These are phyloP conservation scores for Cerceris ruficornis DNA, from an alignment of 2,888 invertebrate genomes.

Conservation along the genomic window DNA sequence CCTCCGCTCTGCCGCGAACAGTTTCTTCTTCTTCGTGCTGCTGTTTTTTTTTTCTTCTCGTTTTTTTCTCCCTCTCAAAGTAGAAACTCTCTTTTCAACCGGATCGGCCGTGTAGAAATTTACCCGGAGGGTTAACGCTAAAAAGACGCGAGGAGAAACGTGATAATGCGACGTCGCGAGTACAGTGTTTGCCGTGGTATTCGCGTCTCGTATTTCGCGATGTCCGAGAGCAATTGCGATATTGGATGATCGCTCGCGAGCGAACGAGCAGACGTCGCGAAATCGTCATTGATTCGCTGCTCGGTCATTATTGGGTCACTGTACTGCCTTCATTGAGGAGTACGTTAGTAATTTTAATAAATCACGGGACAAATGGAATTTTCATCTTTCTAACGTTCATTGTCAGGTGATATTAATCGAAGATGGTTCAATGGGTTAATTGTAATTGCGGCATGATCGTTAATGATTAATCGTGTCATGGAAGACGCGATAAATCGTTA, in stretches of 20 bases:
- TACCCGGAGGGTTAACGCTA: slow-evolving; percentile 10
- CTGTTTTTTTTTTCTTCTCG: neutral
- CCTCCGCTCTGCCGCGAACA: too few relatives aligned
- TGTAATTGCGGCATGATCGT: neutral
- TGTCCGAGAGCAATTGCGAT: neutral
- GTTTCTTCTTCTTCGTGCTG: too few relatives aligned
- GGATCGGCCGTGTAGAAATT: slow-evolving; percentile 34
- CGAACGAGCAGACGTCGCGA: neutral
- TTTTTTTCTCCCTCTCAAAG: slow-evolving; percentile 7
- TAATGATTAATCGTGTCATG: slow-evolving; percentile 26
- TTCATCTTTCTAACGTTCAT: neutral
- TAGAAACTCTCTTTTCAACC: slow-evolving; percentile 17
- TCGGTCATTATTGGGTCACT: too few relatives aligned
- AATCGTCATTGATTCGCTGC: neutral
- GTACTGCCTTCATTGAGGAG: too few relatives aligned
- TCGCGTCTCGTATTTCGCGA: neutral
- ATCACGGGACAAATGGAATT: neutral
- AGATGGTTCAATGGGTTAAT: slow-evolving; percentile 11
- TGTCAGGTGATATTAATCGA: neutral
- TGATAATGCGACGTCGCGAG: neutral
- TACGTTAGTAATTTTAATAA: neutral
- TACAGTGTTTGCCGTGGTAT: neutral
- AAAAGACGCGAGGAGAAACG: slow-evolving; percentile 10
- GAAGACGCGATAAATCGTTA: slow-evolving; percentile 20
- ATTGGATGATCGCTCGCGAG: neutral